Percentiles rank a stretch among this genome's conserved stretches.
phyloP scores from a whole-genome alignment of 2,113 vertebrate genomes.

The Argyrosomus japonicus region DNA sequence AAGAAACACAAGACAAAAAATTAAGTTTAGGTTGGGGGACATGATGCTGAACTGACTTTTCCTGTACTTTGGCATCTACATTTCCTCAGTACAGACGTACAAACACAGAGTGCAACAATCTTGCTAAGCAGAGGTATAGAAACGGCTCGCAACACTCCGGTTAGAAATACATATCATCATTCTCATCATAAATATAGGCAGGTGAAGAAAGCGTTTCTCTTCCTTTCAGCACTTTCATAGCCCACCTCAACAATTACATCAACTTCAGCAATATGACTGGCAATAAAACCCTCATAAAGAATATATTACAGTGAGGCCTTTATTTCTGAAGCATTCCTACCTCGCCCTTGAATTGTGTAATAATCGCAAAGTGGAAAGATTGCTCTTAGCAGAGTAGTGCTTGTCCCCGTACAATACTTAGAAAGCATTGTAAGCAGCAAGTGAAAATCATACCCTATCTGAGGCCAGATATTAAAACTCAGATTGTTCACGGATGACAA shows the following conservation, averaged over 20 bases:
- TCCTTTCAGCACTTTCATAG: constrained; percentile 16
- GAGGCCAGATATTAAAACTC: constrained; percentile 8
- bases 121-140: not conserved
- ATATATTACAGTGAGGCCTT: constrained; percentile 7
- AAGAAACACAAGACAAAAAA: not conserved
- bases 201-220: not conserved
- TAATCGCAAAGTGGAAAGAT: constrained; percentile 22
- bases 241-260: constrained; percentile 19
- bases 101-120: not conserved
- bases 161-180: not conserved
- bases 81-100: not conserved
- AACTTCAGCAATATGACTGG: constrained; percentile 11
- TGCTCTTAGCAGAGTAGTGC: constrained; percentile 10
- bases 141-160: no score
- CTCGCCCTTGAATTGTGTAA: not conserved
- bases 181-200: constrained; percentile 7
- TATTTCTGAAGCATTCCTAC: constrained; percentile 13
- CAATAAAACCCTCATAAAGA: constrained; percentile 41
- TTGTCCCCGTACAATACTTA: constrained; percentile 5
- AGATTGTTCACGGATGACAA: constrained; percentile 10
- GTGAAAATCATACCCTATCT: constrained; percentile 29
- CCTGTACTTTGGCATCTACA: not conserved
- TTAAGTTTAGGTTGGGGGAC: not conserved
- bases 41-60: not conserved
- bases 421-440: constrained; percentile 16